Percentiles rank a stretch among this genome's conserved stretches.
Conservation (phyloP, 2,113 vertebrate species). For the Pantherophis guttatus region DNA sequence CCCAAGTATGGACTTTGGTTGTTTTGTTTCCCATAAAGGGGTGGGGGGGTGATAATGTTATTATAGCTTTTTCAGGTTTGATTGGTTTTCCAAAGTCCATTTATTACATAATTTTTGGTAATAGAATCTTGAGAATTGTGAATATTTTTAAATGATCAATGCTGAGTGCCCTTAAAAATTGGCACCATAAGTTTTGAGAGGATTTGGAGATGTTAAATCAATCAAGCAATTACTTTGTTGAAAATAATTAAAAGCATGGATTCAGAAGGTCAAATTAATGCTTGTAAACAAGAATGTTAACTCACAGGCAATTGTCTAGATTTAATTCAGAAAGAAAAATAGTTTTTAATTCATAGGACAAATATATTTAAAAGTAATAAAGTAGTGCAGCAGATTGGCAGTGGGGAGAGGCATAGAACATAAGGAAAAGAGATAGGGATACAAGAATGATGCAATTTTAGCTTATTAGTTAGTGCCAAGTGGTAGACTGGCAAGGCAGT, state of each 20-base stretch:
- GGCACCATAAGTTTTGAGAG: neutral
- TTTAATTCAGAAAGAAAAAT: neutral
- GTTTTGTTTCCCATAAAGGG: neutral
- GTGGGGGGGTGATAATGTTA: rapidly evolving
- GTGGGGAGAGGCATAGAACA: neutral
- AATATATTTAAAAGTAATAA: neutral
- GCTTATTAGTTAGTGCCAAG: neutral
- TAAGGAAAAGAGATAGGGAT: neutral
- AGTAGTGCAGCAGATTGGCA: neutral
- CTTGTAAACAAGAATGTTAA: neutral
- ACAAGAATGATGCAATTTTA: neutral
- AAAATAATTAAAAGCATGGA: neutral
- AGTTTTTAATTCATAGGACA: neutral
- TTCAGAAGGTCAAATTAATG: neutral
- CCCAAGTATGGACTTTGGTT: neutral
- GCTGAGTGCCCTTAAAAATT: neutral
- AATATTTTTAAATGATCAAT: neutral
- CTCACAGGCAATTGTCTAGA: neutral
- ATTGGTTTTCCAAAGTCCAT: neutral
- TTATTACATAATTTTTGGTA: neutral
- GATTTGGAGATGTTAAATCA: neutral
- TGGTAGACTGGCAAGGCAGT: neutral
- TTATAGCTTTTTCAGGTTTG: neutral
- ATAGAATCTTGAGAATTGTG: neutral
- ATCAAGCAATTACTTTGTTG: neutral